phyloP scores from a whole-genome alignment of 2,888 invertebrate genomes.

The Quadriops clusia region DNA sequence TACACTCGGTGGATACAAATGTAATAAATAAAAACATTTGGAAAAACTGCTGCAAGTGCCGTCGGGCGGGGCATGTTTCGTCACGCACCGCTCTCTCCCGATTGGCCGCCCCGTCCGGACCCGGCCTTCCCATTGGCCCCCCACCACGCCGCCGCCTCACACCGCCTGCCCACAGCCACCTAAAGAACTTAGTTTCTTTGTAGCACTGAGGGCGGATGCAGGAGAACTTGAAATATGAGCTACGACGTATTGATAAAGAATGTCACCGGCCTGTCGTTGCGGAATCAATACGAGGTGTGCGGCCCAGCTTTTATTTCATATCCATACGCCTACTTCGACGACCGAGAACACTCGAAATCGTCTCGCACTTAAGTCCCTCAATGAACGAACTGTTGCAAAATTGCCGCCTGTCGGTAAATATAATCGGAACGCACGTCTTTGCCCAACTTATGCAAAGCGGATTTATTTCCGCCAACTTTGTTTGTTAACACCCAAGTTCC shows the following conservation, averaged over 20 bases:
- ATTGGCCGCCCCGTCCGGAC: constrained; percentile 37
- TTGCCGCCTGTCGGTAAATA: too few species aligned
- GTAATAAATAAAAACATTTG: constrained; percentile 58
- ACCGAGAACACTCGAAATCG: too few species aligned
- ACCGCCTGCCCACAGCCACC: constrained; percentile 31
- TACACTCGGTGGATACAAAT: constrained; percentile 56
- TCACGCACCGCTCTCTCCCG: constrained; percentile 43
- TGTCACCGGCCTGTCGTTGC: constrained; percentile 56
- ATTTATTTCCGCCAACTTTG: too few species aligned
- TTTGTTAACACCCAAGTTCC: too few species aligned
- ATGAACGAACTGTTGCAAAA: too few species aligned
- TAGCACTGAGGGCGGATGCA: constrained; percentile 40
- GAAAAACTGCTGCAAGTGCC: constrained; percentile 41
- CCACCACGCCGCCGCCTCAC: constrained; percentile 22
- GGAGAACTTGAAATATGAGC: constrained; percentile 41
- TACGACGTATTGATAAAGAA: constrained; percentile 50
- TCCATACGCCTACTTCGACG: constrained; percentile 5
- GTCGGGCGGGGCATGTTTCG: constrained; percentile 27
- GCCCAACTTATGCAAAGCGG: too few species aligned
- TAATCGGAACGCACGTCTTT: too few species aligned
- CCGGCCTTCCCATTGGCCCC: constrained; percentile 27
- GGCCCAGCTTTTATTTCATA: constrained; percentile 21
- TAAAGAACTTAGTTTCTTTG: constrained; percentile 49
- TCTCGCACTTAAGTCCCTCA: too few species aligned
- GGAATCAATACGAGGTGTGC: constrained; percentile 39